Evolutionary conservation across 2,113 vertebrate species (phyloP).

Genomic region (Urocitellus parryii): DNA sequence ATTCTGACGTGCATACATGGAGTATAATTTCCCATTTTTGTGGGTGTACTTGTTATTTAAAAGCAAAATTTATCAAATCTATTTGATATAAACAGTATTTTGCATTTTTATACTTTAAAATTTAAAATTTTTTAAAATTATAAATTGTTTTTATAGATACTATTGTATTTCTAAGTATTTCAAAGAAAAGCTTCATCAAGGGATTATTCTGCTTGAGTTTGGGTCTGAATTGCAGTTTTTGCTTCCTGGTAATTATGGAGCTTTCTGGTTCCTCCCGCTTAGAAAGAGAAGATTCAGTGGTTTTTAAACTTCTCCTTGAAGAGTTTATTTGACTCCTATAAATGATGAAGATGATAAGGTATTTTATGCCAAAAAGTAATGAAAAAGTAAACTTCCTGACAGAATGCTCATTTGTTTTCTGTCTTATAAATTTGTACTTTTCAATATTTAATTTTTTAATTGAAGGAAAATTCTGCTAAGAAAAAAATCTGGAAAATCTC

Average conservation of each 20-base stretch:
- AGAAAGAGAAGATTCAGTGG: not conserved
- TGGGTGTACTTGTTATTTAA: constrained; percentile 2
- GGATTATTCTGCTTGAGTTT: not conserved
- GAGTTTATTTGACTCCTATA: not conserved
- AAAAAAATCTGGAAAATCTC: not conserved
- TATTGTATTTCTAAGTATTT: not conserved
- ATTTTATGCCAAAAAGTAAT: constrained; percentile 1
- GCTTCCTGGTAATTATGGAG: not conserved
- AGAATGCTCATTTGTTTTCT: not conserved
- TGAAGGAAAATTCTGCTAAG: not conserved
- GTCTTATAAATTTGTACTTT: not conserved
- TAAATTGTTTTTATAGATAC: constrained; percentile 5
- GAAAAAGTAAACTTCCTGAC: constrained; percentile 26
- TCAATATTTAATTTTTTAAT: constrained; percentile 43
- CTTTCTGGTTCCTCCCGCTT: not conserved
- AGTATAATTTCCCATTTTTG: too few relatives aligned
- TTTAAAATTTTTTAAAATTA: constrained; percentile 31
- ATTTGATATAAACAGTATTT: not conserved
- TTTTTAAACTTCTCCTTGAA: constrained; percentile 18
- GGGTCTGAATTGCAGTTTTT: not conserved
- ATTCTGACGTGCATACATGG: too few relatives aligned
- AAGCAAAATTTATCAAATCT: not conserved
- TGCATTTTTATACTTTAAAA: not conserved
- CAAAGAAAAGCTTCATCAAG: not conserved
- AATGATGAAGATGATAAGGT: not conserved